Evolutionary conservation across 2,113 vertebrate genomes (phyloP).

Genomic region (Solea senegalensis): DNA sequence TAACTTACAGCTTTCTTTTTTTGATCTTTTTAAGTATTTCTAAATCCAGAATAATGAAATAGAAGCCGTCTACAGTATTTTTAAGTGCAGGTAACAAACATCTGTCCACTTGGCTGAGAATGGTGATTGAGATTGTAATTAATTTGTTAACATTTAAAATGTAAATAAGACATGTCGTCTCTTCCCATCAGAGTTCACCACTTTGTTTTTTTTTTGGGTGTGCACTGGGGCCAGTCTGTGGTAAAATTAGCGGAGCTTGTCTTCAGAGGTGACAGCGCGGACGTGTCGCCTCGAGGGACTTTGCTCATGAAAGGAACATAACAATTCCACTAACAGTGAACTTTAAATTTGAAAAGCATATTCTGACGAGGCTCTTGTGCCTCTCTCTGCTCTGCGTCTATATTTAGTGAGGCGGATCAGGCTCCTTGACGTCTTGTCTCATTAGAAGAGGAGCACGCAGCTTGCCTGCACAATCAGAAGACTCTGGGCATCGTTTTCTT

Average conservation of each 20-base stretch:
- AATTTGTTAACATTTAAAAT: constrained; percentile 73
- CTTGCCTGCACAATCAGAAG: constrained; percentile 60
- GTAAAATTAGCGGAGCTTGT: constrained; percentile 30
- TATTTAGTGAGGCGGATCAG: constrained; percentile 67
- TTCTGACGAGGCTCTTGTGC: constrained; percentile 50
- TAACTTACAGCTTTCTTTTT: too few species aligned
- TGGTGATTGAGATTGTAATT: constrained; percentile 65
- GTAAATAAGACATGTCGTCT: constrained; percentile 61
- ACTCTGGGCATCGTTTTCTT: constrained; percentile 45
- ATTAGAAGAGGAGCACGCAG: constrained; percentile 56
- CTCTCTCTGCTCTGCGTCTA: constrained; percentile 50
- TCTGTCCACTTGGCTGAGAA: constrained; percentile 39
- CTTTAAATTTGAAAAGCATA: constrained; percentile 48
- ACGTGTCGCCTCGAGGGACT: constrained; percentile 27
- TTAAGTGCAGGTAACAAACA: constrained; percentile 43
- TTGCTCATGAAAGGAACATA: constrained; percentile 19
- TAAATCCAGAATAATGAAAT: too few species aligned
- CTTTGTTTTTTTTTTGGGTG: constrained; percentile 27
- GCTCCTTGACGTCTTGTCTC: constrained; percentile 64
- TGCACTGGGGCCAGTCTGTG: constrained; percentile 12
- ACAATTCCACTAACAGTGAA: constrained; percentile 37
- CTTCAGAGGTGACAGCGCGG: constrained; percentile 26
- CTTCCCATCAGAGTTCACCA: constrained; percentile 41
- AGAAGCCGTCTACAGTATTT: not conserved
- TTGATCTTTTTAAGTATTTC: too few species aligned